Evolutionary conservation across 2,888 invertebrate genomes (phyloP).

Genomic region (Dolomedes plantarius): DNA sequence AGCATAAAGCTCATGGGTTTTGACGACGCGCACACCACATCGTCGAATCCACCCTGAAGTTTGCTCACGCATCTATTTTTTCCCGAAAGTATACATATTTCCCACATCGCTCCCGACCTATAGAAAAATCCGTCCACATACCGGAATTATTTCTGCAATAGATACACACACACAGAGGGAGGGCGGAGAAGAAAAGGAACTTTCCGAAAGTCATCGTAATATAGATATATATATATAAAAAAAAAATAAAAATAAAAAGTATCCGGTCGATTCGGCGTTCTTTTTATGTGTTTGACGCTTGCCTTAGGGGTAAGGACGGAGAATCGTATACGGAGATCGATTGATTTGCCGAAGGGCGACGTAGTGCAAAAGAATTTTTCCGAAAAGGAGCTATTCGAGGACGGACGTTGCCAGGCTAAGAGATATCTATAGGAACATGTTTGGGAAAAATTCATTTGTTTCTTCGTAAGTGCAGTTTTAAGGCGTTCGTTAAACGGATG

Average conservation of each 20-base stretch:
- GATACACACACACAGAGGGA: not conserved
- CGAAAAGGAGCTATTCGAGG: not conserved
- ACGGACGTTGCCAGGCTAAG: not conserved
- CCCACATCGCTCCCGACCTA: not conserved
- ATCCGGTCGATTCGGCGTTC: conserved; percentile 31
- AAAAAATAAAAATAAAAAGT: not conserved
- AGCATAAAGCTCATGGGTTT: too few relatives aligned
- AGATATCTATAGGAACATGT: not conserved
- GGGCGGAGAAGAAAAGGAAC: conserved; percentile 5
- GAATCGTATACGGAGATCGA: conserved; percentile 24
- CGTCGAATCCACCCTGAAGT: not conserved
- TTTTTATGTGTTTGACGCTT: conserved; percentile 47
- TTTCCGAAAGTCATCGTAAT: not conserved
- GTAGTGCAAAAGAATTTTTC: conserved; percentile 34
- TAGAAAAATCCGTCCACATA: not conserved
- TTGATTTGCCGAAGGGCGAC: conserved; percentile 41
- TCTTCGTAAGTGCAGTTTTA: too few relatives aligned
- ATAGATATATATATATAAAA: not conserved
- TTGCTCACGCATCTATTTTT: conserved; percentile 35
- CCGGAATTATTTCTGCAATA: not conserved
- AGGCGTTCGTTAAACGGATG: too few relatives aligned
- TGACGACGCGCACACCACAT: too few relatives aligned
- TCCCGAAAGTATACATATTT: not conserved
- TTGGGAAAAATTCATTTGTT: not conserved
- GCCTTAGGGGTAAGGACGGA: conserved; percentile 35